Evolutionary conservation across 1,140 invertebrate genomes (phyloP), one percentile per base, ranked within the genome.

Genomic region (Zaprionus kolodkinae): DNA sequence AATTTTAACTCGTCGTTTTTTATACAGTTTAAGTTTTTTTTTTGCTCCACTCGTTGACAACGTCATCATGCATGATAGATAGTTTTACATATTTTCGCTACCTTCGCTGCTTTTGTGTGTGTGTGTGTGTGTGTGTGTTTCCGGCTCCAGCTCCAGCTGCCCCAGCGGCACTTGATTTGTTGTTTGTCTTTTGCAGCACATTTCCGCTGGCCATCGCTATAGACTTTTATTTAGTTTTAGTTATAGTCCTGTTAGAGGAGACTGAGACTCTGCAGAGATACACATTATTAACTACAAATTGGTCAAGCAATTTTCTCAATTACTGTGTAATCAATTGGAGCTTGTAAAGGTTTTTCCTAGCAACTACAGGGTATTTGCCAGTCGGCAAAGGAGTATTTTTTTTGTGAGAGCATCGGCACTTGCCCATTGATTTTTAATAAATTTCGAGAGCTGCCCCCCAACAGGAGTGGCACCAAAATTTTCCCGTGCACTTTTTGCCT

Each of bases 121-220:
- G 88, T 87, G 86, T 87, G n/a, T 43, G 38, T 6, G 6, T 40
- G n/a, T 43, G 40, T 45, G 88, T 87, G 86, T 87, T 87, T 72
- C 66, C 59, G 63, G 67, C 27, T 21, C 21, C 21, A 30, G 27
- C 73, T n/a, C n/a, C n/a, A 78, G 54, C 79, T 74, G 80, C 70
- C 84, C 84, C 84, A 70, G 62, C 80, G 85, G 85, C 84, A 84
- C 77, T 87, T 87, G 84, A 87, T 87, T 87, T 87, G 84, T 87
- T 88, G 85, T 87, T 88, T 88, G 84, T 89, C 85, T 88, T 78
- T 63, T 89, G 81, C 85, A 89, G 72, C 64, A 85, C 85, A 73
- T 81, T 88, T 88, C 84, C 84, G 85, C 65, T 21, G 2, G 21
- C 21, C 21, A 2, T 21, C 38, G 60, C 71, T 30, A 36, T 45